Evolutionary conservation across 2,888 invertebrate genomes (phyloP), one percentile per base, ranked within the genome.

Genomic region (Eustalomyia histrio): DNA sequence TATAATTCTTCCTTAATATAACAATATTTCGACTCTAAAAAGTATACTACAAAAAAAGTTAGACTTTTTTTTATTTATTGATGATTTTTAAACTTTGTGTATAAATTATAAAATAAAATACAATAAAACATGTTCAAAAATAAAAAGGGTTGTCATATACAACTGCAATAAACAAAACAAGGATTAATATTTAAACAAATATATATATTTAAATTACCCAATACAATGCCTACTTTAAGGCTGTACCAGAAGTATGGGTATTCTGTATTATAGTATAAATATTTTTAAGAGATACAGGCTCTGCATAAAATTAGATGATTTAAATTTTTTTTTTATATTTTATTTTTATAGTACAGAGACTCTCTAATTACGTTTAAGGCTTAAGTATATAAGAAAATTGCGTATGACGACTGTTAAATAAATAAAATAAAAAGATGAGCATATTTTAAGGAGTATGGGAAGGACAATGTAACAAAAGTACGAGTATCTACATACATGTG

Each of bases 221-320:
- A 63, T 21, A 39, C 60, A 63, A 52, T 61, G 76, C 53, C 80
- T 73, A 60, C 53, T 80, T 60, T 76, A 58, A 35, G 80, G 72
- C 43, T 47, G 14, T n/a, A 47, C n/a, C 6, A n/a, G 57, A 18
- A 63, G 80, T 64, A 73, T 43, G 79, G 17, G 50, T 43, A 65
- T 65, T 65, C 65, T 79, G 65, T 50, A 79, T 71, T 47, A 55
- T 35, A 39, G 39, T 14, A 39, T 12, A 14, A n/a, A n/a, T n/a
- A n/a, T n/a, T n/a, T 71, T 58, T 65, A 78, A 65, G 43, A 47
- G 63, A 69, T 74, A 83, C 82, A 80, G 81, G 60, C 80, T 80
- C 74, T 79, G 78, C 80, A 82, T 83, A 83, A 84, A 83, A 83
- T 83, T 83, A 83, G 83, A 84, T 78, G 79, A 84, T 83, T 83